Evolutionary conservation across 2,888 invertebrate species (phyloP).

Genomic region (Dichetophora obliterata): DNA sequence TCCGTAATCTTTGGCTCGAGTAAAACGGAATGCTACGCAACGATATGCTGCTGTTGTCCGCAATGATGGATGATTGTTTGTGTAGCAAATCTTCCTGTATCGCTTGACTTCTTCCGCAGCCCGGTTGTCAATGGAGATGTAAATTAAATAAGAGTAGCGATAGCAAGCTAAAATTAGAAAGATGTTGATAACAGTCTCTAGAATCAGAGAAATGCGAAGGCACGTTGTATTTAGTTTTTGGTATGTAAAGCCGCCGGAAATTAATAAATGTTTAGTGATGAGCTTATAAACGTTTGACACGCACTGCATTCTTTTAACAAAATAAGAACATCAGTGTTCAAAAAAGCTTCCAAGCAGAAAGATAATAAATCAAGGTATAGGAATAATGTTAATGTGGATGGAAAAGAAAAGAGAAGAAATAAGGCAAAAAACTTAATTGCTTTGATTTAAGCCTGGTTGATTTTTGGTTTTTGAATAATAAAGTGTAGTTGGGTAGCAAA

Average conservation of each 20-base stretch:
- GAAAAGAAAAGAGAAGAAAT: too few relatives aligned
- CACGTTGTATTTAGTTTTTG: neutral
- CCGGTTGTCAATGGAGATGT: conserved; percentile 27
- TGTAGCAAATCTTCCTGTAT: conserved; percentile 15
- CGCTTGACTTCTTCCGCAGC: conserved; percentile 21
- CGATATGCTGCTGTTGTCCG: conserved; percentile 18
- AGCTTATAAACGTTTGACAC: conserved; percentile 23
- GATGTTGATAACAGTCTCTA: neutral
- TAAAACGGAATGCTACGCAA: neutral
- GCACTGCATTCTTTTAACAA: conserved; percentile 8
- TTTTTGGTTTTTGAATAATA: too few relatives aligned
- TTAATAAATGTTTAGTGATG: conserved; percentile 29
- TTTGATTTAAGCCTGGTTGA: too few relatives aligned
- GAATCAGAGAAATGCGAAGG: neutral
- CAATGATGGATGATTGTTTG: conserved; percentile 41
- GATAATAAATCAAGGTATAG: neutral
- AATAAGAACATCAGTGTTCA: neutral
- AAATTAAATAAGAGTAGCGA: conserved; percentile 18
- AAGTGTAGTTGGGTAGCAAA: too few relatives aligned
- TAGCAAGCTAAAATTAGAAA: neutral
- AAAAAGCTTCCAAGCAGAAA: neutral
- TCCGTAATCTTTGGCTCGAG: conserved; percentile 40
- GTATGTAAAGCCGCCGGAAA: neutral
- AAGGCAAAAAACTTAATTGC: too few relatives aligned
- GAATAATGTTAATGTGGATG: too few relatives aligned